A percentile compares a stretch with the other conserved stretches of the same genome.
These are phyloP conservation scores for Netelia virgata DNA, from an alignment of 2,888 invertebrate genomes.

Conservation along the genomic window DNA sequence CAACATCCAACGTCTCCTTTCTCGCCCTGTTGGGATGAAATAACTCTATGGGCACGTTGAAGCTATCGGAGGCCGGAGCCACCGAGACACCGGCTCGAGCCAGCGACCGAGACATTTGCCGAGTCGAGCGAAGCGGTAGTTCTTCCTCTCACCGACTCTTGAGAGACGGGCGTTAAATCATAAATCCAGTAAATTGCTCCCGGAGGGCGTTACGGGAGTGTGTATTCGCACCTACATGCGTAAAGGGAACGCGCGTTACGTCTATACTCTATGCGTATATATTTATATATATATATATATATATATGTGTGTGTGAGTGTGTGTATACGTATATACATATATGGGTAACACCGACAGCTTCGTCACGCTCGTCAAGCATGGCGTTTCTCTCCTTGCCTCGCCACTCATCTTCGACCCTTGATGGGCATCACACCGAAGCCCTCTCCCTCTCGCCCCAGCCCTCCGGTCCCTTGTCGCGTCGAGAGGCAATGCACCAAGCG, in stretches of 20 bases:
- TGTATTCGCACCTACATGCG: conserved; percentile 75
- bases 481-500: conserved; percentile 15
- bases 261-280: background rate
- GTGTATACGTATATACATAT: conserved; percentile 31
- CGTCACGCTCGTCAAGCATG: conserved; percentile 74
- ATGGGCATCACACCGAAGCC: conserved; percentile 1
- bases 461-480: background rate
- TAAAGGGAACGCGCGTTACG: conserved; percentile 44
- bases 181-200: conserved; percentile 80
- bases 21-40: conserved; percentile 12
- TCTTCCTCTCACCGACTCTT: conserved; percentile 69
- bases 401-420: conserved; percentile 30
- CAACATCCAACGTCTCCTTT: conserved; percentile 40
- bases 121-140: conserved; percentile 65
- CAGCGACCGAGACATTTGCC: conserved; percentile 8
- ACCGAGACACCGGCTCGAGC: conserved; percentile 26
- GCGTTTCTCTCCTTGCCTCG: conserved; percentile 49
- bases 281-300: background rate
- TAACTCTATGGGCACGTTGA: conserved; percentile 17
- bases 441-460: conserved; percentile 38
- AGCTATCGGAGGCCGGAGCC: too few species aligned
- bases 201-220: conserved; percentile 71
- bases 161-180: conserved; percentile 81
- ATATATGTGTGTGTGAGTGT: background rate
- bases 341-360: conserved; percentile 70